These are phyloP conservation scores for Takifugu ocellatus DNA, from an alignment of 2,797 vertebrate genomes.

Conservation along the genomic window DNA sequence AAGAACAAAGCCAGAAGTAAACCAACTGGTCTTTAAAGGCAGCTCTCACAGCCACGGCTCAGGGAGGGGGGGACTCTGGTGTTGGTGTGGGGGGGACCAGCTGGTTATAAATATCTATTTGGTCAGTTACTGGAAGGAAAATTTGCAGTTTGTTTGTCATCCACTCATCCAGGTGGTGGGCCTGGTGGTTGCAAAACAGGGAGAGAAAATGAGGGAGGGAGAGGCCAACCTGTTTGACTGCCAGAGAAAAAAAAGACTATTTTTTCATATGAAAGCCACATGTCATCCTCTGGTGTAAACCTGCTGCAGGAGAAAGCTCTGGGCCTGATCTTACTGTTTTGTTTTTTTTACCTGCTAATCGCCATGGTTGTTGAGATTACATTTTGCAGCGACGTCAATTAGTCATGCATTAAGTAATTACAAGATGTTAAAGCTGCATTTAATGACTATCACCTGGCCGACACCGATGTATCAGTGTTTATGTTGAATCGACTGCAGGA, in stretches of 20 bases:
- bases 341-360: slow-evolving; percentile 40
- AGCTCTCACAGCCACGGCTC: slow-evolving; percentile 67
- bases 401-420: slow-evolving; percentile 31
- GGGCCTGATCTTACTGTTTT: slow-evolving; percentile 28
- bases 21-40: slow-evolving; percentile 79
- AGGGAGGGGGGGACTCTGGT: slow-evolving; percentile 32
- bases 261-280: slow-evolving; percentile 69
- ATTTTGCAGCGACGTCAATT: slow-evolving; percentile 38
- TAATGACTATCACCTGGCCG: slow-evolving; percentile 49
- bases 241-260: slow-evolving; percentile 61
- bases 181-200: slow-evolving; percentile 70
- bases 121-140: slow-evolving; percentile 81
- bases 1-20: slow-evolving; percentile 82
- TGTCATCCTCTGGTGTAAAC: slow-evolving; percentile 54
- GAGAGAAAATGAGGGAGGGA: slow-evolving; percentile 32
- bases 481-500: slow-evolving; percentile 14
- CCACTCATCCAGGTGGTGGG: slow-evolving; percentile 77
- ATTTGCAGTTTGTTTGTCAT: slow-evolving; percentile 78
- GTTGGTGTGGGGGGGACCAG: slow-evolving; percentile 68
- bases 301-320: slow-evolving; percentile 43
- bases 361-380: slow-evolving; percentile 35
- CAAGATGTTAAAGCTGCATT: slow-evolving; percentile 17
- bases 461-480: slow-evolving; percentile 18
- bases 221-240: slow-evolving; percentile 63
- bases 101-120: slow-evolving; percentile 83